Percentiles rank a stretch among this genome's conserved stretches.
phyloP scores from a whole-genome alignment of 2,113 vertebrate species.

The Myxocyprinus asiaticus region DNA sequence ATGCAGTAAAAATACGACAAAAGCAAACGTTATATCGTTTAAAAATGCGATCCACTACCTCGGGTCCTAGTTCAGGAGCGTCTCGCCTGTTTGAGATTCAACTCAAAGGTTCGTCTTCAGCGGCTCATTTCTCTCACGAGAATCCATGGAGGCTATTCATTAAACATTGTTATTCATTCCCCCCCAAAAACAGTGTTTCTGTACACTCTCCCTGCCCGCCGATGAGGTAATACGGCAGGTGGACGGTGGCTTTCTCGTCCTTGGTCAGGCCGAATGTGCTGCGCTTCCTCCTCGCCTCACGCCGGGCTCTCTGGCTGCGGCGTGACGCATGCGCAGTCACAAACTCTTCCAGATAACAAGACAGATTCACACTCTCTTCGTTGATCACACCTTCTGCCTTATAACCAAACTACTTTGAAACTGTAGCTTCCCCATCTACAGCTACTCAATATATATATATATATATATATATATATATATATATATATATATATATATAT shows the following conservation, averaged over 20 bases:
- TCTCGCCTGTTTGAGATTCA: slow-evolving; percentile 17
- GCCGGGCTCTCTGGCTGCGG: slow-evolving; percentile 18
- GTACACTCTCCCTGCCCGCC: background rate
- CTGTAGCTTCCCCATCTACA: too few relatives aligned
- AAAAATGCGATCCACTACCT: slow-evolving; percentile 31
- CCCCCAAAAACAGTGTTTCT: background rate
- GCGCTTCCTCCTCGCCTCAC: slow-evolving; percentile 16
- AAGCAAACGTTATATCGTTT: background rate
- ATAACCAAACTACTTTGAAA: too few relatives aligned
- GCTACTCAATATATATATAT: too few relatives aligned
- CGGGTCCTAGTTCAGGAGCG: background rate
- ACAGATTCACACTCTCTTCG: background rate
- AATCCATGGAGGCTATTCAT: slow-evolving; percentile 45
- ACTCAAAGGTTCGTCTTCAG: slow-evolving; percentile 27
- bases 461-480: too few relatives aligned
- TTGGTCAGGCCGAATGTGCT: background rate
- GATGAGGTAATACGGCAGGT: background rate
- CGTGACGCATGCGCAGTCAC: slow-evolving; percentile 19
- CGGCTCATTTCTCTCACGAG: slow-evolving; percentile 27
- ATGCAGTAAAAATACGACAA: background rate
- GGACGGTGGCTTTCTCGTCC: background rate
- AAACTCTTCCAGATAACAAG: background rate
- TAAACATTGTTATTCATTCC: background rate
- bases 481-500: too few relatives aligned
- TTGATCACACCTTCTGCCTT: background rate